Evolutionary conservation across 1,140 invertebrate species (phyloP).

Genomic region (Apis dorsata): DNA sequence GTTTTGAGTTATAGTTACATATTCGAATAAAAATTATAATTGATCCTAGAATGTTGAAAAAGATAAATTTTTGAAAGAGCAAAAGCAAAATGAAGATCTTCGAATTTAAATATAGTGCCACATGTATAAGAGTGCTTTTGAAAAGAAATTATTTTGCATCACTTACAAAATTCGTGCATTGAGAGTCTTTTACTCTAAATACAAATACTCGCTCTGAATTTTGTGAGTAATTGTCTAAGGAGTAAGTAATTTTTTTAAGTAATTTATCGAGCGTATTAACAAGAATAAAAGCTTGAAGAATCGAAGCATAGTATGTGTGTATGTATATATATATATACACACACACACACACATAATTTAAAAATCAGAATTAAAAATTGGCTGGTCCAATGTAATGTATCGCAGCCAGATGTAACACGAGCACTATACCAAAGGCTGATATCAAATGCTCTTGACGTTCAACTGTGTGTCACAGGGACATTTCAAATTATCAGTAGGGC

Average conservation of each 20-base stretch:
- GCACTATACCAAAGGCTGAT: slow-evolving; percentile 23
- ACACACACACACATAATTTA: neutral
- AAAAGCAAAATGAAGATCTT: neutral
- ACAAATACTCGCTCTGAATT: slow-evolving; percentile 61
- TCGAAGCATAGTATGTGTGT: slow-evolving; percentile 39
- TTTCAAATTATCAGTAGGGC: slow-evolving; percentile 23
- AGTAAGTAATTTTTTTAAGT: neutral
- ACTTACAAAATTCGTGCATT: slow-evolving; percentile 55
- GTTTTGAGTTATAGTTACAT: slow-evolving; percentile 36
- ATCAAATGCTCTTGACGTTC: slow-evolving; percentile 29
- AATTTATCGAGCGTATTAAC: slow-evolving; percentile 10
- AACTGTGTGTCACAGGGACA: slow-evolving; percentile 46
- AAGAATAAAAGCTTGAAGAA: slow-evolving; percentile 14
- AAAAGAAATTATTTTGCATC: slow-evolving; percentile 26
- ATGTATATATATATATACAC: neutral
- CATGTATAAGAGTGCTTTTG: slow-evolving; percentile 20
- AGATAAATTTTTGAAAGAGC: neutral
- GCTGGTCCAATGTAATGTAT: slow-evolving; percentile 65
- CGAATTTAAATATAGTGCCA: neutral
- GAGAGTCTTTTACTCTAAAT: slow-evolving; percentile 18
- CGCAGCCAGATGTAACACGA: slow-evolving; percentile 51
- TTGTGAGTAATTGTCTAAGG: slow-evolving; percentile 63
- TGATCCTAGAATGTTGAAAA: neutral
- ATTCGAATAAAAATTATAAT: slow-evolving; percentile 8
- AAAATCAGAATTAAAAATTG: slow-evolving; percentile 32